Conservation (phyloP, 2,113 vertebrate species). For the Empidonax alnorum region DNA sequence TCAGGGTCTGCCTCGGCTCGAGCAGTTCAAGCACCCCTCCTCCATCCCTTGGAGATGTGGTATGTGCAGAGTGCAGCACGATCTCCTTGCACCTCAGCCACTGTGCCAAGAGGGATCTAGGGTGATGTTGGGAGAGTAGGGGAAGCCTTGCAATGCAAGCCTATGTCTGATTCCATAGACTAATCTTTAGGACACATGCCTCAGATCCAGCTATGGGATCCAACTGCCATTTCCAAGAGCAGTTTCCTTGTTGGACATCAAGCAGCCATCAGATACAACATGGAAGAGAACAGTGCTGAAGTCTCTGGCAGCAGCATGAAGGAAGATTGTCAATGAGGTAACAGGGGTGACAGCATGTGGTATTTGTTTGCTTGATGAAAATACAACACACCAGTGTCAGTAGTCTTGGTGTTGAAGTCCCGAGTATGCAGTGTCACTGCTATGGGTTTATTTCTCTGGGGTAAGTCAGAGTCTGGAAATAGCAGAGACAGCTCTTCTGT, state of each 20-base stretch:
- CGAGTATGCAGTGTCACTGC: neutral
- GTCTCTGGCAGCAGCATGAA: neutral
- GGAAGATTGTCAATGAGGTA: neutral
- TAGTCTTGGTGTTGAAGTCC: neutral
- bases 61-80: rapidly evolving
- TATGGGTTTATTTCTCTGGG: neutral
- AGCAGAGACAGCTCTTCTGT: neutral
- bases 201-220: neutral
- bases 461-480: neutral
- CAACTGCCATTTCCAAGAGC: neutral
- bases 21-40: neutral
- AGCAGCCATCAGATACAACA: neutral
- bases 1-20: neutral
- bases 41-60: neutral
- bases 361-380: neutral
- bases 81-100: neutral
- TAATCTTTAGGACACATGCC: neutral
- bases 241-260: neutral
- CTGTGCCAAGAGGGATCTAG: neutral
- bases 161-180: neutral
- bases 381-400: neutral
- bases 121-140: neutral
- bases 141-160: neutral
- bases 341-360: neutral
- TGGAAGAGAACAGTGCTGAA: rapidly evolving